Evolutionary conservation across 2,797 vertebrate genomes (phyloP), one percentile per base, ranked within the genome.

Genomic region (Labroides dimidiatus): DNA sequence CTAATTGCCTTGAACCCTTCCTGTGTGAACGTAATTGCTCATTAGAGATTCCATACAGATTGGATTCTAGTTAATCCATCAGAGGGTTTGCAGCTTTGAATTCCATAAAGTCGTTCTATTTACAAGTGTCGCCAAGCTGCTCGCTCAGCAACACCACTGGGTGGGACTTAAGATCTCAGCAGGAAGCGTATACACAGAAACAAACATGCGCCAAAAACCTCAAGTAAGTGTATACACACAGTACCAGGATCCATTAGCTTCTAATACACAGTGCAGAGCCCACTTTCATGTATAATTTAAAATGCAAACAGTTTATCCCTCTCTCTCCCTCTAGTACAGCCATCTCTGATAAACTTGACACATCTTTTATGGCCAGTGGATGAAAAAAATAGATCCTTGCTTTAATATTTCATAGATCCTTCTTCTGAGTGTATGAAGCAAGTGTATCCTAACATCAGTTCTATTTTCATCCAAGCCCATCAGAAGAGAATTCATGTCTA

Each of bases 251-350:
- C 69, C 76, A 82, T 81, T 81, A 77, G 71, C 75, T 82, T 85
- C 72, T 80, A 75, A 84, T 87, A 69, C 81, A 81, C 56, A 79
- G 48, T 81, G 79, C 47, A 48, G 43, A 67, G 71, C 33, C 56
- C 75, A 80, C 59, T 78, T 91, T 91, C 77, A 94, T 92, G 53
- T 86, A 90, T 92, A 87, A 93, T 92, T 93, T 85, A 94, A 86
- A 87, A 72, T 48, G 60, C 68, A 87, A 90, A 93, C 86, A 81
- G 84, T 90, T 90, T 89, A 80, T 90, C 78, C 56, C 49, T 39
- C 41, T 59, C 56, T 33, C 60, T 88, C 82, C 84, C 84, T 77
- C 51, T 61, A 62, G 78, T 64, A 39, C 55, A 83, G 78, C 53
- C 55, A 80, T 85, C 55, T 49, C 83, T 85, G 80, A 84, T 84